Base-by-base conservation (phyloP, 1,140 invertebrate species). In the Bombus polaris region DNA sequence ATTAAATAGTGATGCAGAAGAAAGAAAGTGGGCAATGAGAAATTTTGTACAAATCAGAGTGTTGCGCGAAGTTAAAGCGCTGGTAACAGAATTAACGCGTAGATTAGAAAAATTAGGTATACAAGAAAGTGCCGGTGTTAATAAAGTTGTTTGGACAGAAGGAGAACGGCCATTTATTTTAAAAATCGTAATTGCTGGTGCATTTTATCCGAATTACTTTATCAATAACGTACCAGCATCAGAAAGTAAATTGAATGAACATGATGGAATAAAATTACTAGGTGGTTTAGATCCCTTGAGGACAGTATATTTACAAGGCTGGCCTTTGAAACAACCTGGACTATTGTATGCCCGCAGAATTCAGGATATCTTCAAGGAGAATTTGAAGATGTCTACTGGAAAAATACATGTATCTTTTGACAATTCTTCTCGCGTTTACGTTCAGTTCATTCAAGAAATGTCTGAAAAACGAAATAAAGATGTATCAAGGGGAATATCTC, bases 171-270 rank as follows among this genome's bases (percentile, higher is more conserved):
- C 96, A 0, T 94, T 97, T 1, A 93, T 97, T 22, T 92, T 97
- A 0, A 98, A 98, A 94, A 95, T 97, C 4, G 89, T 95, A 4
- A 95, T 96, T n/a, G 95, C 96, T 35, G 96, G 96, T 13, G 94
- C 94, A 28, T 99, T 99, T 94, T 99, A 99, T 95, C 99, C 98
- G 0, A 97, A 99, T 93, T 99, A 98, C 93, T 99, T 98, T 94
- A 91, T 97, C 22, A 96, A 97, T 59, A 44, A 89, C 1, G 77
- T 90, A 28, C 89, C 93, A 32, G 79, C 90, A 25, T 90, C 93
- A 32, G 95, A 93, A 1, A 89, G 94, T 47, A 96, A 97, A 82
- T 91, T 92, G 0, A 92, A 95, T 32, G 97, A 98, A 91, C 94
- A 95, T 0, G 94, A 96, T 1, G 96, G 97, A 1, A 95, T 97